A percentile compares a stretch with the other conserved stretches of the same genome.
Evolutionary conservation across 2,888 invertebrate species (phyloP).

Genomic region (Nemotelus nigrinus): DNA sequence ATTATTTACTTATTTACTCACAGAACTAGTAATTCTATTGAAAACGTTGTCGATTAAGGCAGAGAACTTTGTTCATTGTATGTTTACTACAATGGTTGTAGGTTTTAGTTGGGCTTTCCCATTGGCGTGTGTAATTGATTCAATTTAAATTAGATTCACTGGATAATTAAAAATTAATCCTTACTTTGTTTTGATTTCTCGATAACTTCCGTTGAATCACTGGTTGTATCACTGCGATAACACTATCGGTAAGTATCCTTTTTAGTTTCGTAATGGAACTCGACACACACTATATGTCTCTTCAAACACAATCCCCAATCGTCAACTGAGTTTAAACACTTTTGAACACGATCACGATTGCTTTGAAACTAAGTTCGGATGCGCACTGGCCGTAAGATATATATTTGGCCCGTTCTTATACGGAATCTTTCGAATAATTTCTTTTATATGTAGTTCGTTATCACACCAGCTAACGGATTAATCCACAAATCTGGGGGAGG

Average conservation of each 20-base stretch:
- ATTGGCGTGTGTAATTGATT: background rate
- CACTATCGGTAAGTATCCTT: conserved; percentile 25
- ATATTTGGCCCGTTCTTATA: conserved; percentile 13
- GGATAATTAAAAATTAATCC: background rate
- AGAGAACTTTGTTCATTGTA: conserved; percentile 18
- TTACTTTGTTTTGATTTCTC: conserved; percentile 13
- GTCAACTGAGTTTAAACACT: conserved; percentile 1
- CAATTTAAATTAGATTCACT: background rate
- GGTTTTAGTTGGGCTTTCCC: no score
- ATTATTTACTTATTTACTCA: background rate
- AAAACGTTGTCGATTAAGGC: background rate
- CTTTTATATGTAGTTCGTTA: background rate
- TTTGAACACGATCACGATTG: conserved; percentile 36
- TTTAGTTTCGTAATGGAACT: background rate
- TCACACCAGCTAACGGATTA: conserved; percentile 31
- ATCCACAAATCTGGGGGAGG: conserved; percentile 7
- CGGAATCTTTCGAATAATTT: background rate
- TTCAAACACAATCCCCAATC: background rate
- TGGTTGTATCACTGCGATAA: background rate
- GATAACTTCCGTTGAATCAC: conserved; percentile 6
- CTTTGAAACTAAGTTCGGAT: conserved; percentile 31
- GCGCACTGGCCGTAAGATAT: conserved; percentile 26
- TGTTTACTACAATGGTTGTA: no score
- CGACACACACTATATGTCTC: conserved; percentile 3
- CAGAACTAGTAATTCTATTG: background rate